Percentiles rank a stretch among this genome's conserved stretches.
These are phyloP conservation scores for Macroramphosus scolopax DNA, from an alignment of 2,797 vertebrate genomes.

Conservation along the genomic window DNA sequence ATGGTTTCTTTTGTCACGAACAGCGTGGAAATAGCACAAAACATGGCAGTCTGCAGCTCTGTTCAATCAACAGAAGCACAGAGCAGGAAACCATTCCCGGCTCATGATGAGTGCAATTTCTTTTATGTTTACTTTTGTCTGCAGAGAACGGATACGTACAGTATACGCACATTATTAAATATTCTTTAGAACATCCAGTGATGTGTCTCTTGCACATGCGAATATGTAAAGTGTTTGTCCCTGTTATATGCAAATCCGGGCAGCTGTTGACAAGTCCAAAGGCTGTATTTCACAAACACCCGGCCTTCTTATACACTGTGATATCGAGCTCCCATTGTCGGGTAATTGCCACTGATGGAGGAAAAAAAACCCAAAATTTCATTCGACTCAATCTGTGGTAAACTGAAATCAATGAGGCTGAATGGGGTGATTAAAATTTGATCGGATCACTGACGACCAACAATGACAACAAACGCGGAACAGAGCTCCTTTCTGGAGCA, in stretches of 20 bases:
- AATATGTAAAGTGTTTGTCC: too few relatives aligned
- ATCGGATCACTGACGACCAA: slow-evolving; percentile 65
- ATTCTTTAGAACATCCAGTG: slow-evolving; percentile 7
- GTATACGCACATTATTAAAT: slow-evolving; percentile 34
- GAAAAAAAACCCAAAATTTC: slow-evolving; percentile 59
- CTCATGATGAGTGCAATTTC: slow-evolving; percentile 10
- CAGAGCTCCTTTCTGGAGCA: slow-evolving; percentile 45
- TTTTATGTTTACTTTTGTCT: slow-evolving; percentile 19
- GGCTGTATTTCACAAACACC: slow-evolving; percentile 41
- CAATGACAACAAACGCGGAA: slow-evolving; percentile 66
- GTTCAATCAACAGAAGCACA: slow-evolving; percentile 46
- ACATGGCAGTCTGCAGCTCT: slow-evolving; percentile 26
- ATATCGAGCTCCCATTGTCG: slow-evolving; percentile 52
- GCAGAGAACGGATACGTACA: background rate
- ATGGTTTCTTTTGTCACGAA: slow-evolving; percentile 18
- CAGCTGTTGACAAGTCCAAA: slow-evolving; percentile 31
- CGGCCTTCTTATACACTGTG: slow-evolving; percentile 33
- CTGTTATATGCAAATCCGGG: slow-evolving; percentile 26
- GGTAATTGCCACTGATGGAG: slow-evolving; percentile 65
- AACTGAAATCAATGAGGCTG: slow-evolving; percentile 75
- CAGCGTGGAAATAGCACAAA: slow-evolving; percentile 21
- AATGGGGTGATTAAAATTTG: slow-evolving; percentile 70
- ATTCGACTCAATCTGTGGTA: slow-evolving; percentile 67
- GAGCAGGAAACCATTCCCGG: slow-evolving; percentile 24
- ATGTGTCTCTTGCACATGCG: slow-evolving; percentile 20